These are phyloP conservation scores for Notarius quadriscutis DNA, from an alignment of 2,113 vertebrate genomes.

Conservation along the genomic window DNA sequence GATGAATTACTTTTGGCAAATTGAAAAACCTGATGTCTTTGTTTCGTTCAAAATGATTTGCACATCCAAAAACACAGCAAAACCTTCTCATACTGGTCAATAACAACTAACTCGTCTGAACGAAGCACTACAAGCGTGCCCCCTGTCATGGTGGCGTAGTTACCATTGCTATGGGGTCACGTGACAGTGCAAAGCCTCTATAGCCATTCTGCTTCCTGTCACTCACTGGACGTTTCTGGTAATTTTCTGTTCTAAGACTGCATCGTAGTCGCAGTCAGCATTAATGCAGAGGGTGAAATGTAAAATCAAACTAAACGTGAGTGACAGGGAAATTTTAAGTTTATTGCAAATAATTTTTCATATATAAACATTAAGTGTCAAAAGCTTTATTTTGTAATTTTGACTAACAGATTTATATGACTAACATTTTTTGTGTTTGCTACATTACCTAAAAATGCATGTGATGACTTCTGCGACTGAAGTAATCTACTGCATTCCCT, in stretches of 20 bases:
- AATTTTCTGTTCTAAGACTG: background rate
- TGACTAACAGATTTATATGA: background rate
- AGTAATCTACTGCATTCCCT: constrained; percentile 70
- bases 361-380: background rate
- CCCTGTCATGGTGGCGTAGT: too few relatives aligned
- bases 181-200: too few relatives aligned
- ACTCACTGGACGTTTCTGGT: background rate
- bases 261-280: background rate
- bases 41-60: too few relatives aligned
- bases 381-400: background rate
- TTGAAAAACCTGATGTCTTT: too few relatives aligned
- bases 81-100: too few relatives aligned
- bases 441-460: background rate
- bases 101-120: too few relatives aligned
- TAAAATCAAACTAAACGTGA: background rate
- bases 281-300: background rate
- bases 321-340: background rate
- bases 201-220: background rate
- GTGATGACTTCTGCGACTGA: background rate
- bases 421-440: background rate
- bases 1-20: too few relatives aligned
- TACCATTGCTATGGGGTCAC: too few relatives aligned
- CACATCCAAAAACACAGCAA: too few relatives aligned
- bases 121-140: too few relatives aligned
- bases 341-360: background rate